Conservation (phyloP, 1,140 invertebrate genomes). For the Drosophila murphyi region DNA sequence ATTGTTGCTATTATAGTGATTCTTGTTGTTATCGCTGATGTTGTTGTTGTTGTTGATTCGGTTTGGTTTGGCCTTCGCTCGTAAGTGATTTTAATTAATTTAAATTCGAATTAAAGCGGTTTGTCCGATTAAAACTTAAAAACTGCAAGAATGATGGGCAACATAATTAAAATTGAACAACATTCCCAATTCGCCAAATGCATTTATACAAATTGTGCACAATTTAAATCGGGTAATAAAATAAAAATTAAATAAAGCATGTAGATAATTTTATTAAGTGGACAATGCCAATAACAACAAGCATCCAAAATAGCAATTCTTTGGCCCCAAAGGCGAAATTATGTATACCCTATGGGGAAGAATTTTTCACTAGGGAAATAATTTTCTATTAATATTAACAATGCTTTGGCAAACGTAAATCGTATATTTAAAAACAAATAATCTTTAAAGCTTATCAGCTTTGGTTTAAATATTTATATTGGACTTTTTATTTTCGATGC, state of each 20-base stretch:
- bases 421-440: too few relatives aligned
- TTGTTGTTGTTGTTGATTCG: constrained; percentile 40
- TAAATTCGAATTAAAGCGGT: constrained; percentile 80
- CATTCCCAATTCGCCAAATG: constrained; percentile 22
- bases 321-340: not conserved
- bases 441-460: too few relatives aligned
- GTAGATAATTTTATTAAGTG: constrained; percentile 55
- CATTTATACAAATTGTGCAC: constrained; percentile 46
- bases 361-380: not conserved
- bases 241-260: constrained; percentile 36
- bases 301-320: constrained; percentile 20
- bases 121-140: constrained; percentile 77
- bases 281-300: constrained; percentile 18
- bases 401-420: too few relatives aligned
- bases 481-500: too few relatives aligned
- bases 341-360: not conserved
- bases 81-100: constrained; percentile 82
- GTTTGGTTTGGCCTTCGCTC: constrained; percentile 48
- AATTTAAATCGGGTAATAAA: constrained; percentile 37
- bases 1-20: constrained; percentile 30
- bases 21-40: constrained; percentile 37
- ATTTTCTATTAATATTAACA: not conserved
- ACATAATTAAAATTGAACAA: constrained; percentile 71
- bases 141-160: constrained; percentile 56
- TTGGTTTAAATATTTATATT: too few relatives aligned